Percentiles rank a stretch among this genome's conserved stretches.
Conservation (phyloP, 2,888 invertebrate species). For the Oxytorus armatus region DNA sequence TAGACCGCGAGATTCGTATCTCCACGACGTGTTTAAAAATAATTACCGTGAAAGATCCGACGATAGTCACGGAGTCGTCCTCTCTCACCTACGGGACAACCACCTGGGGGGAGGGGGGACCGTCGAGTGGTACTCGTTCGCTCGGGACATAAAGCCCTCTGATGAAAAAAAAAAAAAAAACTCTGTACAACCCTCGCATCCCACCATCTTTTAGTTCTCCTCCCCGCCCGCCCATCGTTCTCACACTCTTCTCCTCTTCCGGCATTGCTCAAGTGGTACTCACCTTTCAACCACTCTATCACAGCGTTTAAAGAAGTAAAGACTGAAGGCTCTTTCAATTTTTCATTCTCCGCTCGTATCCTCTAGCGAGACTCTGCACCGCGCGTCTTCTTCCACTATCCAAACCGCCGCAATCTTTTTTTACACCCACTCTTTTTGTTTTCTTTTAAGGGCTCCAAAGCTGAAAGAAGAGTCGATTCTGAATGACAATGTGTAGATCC, state of each 20-base stretch:
- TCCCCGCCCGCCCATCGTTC: slow-evolving; percentile 42
- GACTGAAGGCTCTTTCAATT: slow-evolving; percentile 81
- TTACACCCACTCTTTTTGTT: slow-evolving; percentile 35
- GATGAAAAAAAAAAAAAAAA: slow-evolving; percentile 66
- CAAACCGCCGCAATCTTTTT: slow-evolving; percentile 14
- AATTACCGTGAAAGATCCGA: slow-evolving; percentile 82
- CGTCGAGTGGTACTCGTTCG: slow-evolving; percentile 77
- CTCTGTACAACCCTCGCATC: slow-evolving; percentile 66
- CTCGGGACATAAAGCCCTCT: slow-evolving; percentile 77
- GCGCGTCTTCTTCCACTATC: slow-evolving; percentile 26
- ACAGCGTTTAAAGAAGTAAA: slow-evolving; percentile 84
- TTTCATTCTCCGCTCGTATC: slow-evolving; percentile 59
- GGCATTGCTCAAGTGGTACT: slow-evolving; percentile 79
- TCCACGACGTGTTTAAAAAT: slow-evolving; percentile 84
- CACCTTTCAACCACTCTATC: slow-evolving; percentile 84
- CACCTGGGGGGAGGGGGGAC: slow-evolving; percentile 70
- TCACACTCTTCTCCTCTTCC: slow-evolving; percentile 71
- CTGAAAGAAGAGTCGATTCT: slow-evolving; percentile 64
- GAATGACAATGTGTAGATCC: slow-evolving; percentile 65
- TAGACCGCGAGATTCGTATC: slow-evolving; percentile 82
- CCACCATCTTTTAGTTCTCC: slow-evolving; percentile 62
- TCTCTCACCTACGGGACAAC: slow-evolving; percentile 72
- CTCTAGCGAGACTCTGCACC: slow-evolving; percentile 64
- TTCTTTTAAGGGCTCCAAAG: slow-evolving; percentile 49
- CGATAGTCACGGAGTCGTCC: slow-evolving; percentile 84